Evolutionary conservation across 2,113 vertebrate genomes (phyloP), one percentile per base, ranked within the genome.

Genomic region (Leiothrix lutea): DNA sequence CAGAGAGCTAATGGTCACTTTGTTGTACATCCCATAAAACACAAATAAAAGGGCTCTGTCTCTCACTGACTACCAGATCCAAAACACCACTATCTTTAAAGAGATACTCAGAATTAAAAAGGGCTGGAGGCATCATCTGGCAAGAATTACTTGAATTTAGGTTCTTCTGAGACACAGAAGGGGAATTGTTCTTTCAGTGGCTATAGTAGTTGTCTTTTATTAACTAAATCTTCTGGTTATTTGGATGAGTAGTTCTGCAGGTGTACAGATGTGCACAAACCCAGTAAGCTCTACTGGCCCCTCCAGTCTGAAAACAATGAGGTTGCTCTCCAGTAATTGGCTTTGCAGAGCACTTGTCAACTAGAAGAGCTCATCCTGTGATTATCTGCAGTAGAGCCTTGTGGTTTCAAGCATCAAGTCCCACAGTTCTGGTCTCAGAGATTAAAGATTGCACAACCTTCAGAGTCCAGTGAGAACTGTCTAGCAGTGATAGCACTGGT

Each of bases 261-360:
- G 64, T 14, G 3, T 66, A 81, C 44, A 96, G 53, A 91, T 91
- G 73, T 61, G 51, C 33, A 50, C 0, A 1, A 86, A 88, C 11
- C 36, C 72, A 92, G 26, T 58, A 71, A 80, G 51, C 47, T 62
- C 54, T 36, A 53, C 65, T 71, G 53, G 38, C 22, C 36, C 38
- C 47, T 80, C 56, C 35, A 88, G 42, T 40, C 64, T 67, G 80
- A 80, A 86, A 94, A 92, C 82, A 96, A 90, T 58, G 67, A 77
- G 17, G 44, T 5, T 88, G 51, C 90, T 86, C 88, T 95, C 82
- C 80, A 86, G 19, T 40, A 90, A 90, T 20, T 93, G 67, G 40
- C 75, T 88, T 88, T 66, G 56, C 38, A 75, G 40, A 88, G 51
- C 92, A 67, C 19, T 16, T 86, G 40, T 67, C 72, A 93, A 57